Evolutionary conservation across 2,113 vertebrate genomes (phyloP).

Genomic region (Paramormyrops kingsleyae): DNA sequence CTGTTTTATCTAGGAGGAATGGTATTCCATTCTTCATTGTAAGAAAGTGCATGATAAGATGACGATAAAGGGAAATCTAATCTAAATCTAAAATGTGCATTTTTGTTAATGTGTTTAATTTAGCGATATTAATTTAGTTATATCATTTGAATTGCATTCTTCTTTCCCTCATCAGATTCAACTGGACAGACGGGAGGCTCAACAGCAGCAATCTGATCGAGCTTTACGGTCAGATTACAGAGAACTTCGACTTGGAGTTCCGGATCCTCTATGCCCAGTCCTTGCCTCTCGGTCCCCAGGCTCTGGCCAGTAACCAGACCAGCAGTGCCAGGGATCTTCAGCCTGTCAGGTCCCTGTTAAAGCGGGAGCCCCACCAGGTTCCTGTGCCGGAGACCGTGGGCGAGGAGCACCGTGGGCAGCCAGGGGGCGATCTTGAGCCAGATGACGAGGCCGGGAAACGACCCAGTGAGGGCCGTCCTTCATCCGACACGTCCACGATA

Average conservation of each 20-base stretch:
- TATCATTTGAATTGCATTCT: background rate
- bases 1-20: background rate
- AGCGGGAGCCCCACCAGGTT: slow-evolving; percentile 54
- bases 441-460: slow-evolving; percentile 21
- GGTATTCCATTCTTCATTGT: background rate
- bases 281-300: slow-evolving; percentile 61
- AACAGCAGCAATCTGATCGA: slow-evolving; percentile 92
- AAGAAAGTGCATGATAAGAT: background rate
- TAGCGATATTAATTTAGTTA: background rate
- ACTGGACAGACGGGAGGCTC: slow-evolving; percentile 88
- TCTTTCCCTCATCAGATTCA: slow-evolving; percentile 67
- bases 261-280: slow-evolving; percentile 92
- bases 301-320: slow-evolving; percentile 44
- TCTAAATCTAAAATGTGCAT: background rate
- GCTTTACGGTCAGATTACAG: slow-evolving; percentile 86
- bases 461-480: slow-evolving; percentile 12
- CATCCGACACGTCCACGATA: slow-evolving; percentile 44
- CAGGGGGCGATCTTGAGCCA: slow-evolving; percentile 38
- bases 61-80: background rate
- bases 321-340: slow-evolving; percentile 59
- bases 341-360: slow-evolving; percentile 31
- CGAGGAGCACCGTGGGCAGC: slow-evolving; percentile 74
- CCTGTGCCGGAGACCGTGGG: slow-evolving; percentile 39
- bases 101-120: background rate
- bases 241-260: slow-evolving; percentile 90